Conservation (phyloP, 2,888 invertebrate genomes). For the Abrostola tripartita region DNA sequence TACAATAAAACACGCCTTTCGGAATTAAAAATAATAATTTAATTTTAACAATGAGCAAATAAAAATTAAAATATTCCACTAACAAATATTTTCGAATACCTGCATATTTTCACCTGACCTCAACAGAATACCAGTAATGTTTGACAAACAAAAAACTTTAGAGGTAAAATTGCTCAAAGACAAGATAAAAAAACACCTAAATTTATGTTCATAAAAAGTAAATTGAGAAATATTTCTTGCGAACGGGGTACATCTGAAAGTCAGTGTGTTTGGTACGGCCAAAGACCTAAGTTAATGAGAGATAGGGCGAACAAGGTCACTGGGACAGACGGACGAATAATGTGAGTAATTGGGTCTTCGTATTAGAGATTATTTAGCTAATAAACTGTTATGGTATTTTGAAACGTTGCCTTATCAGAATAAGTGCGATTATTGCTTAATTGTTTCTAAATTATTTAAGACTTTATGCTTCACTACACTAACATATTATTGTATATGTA, state of each 20-base stretch:
- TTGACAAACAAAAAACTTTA: slow-evolving; percentile 41
- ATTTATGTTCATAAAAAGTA: slow-evolving; percentile 71
- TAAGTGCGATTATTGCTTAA: slow-evolving; percentile 4
- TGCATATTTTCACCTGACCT: slow-evolving; percentile 29
- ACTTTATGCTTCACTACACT: too few species aligned
- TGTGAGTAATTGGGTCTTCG: slow-evolving; percentile 29
- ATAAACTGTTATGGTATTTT: slow-evolving; percentile 5
- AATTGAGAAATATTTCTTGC: slow-evolving; percentile 79
- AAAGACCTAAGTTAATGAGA: slow-evolving; percentile 78
- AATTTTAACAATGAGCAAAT: too few species aligned
- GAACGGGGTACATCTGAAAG: slow-evolving; percentile 80
- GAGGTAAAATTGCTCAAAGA: slow-evolving; percentile 45
- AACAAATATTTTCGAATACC: slow-evolving; percentile 19
- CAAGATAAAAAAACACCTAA: slow-evolving; percentile 35
- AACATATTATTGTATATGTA: too few species aligned
- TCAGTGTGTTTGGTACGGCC: slow-evolving; percentile 75
- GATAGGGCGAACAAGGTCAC: slow-evolving; percentile 78
- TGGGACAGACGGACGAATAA: slow-evolving; percentile 41
- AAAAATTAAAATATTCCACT: not conserved
- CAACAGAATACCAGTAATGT: slow-evolving; percentile 28
- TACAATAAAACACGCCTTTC: too few species aligned
- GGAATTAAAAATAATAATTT: too few species aligned
- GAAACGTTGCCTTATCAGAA: not conserved
- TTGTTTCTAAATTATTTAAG: not conserved
- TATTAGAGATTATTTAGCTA: slow-evolving; percentile 13